Conservation (phyloP, 2,888 invertebrate species). For the Xylota sylvarum region DNA sequence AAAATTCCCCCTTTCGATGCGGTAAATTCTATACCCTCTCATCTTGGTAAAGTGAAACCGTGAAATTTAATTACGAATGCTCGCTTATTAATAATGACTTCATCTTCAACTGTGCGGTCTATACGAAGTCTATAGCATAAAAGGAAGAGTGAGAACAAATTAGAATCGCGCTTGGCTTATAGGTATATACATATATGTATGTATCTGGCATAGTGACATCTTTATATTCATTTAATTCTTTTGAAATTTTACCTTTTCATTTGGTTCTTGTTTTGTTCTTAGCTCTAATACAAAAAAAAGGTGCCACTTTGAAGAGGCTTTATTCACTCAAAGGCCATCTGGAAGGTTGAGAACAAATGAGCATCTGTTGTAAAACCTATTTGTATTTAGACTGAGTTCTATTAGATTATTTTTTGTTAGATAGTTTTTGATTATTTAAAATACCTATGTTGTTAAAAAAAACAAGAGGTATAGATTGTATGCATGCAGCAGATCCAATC, state of each 20-base stretch:
- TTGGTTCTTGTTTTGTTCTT: conserved; percentile 7
- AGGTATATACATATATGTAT: not conserved
- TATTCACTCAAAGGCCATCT: conserved; percentile 7
- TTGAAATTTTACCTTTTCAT: conserved; percentile 50
- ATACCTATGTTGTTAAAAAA: no score
- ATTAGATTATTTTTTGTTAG: no score
- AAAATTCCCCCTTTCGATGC: conserved; percentile 53
- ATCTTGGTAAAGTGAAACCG: conserved; percentile 55
- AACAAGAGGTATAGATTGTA: no score
- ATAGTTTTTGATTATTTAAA: no score
- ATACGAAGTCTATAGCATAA: conserved; percentile 30
- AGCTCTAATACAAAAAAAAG: not conserved
- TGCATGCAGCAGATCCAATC: no score
- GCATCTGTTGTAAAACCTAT: conserved; percentile 19
- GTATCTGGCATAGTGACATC: conserved; percentile 64
- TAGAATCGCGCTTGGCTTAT: conserved; percentile 31
- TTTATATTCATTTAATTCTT: conserved; percentile 72
- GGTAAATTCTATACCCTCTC: conserved; percentile 23
- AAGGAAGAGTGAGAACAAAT: conserved; percentile 31
- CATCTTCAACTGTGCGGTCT: conserved; percentile 64
- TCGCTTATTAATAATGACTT: conserved; percentile 75
- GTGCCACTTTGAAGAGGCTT: not conserved
- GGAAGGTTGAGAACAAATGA: not conserved
- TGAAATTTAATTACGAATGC: conserved; percentile 75
- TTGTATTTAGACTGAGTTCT: no score